Evolutionary conservation across 2,888 invertebrate genomes (phyloP).

Genomic region (Drosophila affinis): DNA sequence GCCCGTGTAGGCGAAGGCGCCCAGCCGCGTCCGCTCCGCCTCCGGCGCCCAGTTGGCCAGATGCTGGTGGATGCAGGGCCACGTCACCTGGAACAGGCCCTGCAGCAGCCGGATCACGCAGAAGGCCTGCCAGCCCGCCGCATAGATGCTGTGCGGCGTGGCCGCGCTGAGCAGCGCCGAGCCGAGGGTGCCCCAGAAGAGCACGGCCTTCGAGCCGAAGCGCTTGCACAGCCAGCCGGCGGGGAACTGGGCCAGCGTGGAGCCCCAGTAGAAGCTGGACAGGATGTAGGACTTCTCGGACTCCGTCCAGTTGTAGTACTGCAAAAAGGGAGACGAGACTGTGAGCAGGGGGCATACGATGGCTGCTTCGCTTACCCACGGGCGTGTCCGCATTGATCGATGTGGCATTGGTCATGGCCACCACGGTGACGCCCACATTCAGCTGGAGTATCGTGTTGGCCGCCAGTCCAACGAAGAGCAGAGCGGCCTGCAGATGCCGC

Average conservation of each 20-base stretch:
- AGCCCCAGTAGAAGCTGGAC: slow-evolving; percentile 92
- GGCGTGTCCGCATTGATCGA: slow-evolving; percentile 73
- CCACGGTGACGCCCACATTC: slow-evolving; percentile 89
- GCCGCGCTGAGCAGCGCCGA: slow-evolving; percentile 87
- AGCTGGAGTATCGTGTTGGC: slow-evolving; percentile 87
- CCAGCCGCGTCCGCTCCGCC: slow-evolving; percentile 85
- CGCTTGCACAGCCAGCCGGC: slow-evolving; percentile 87
- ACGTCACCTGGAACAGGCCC: slow-evolving; percentile 88
- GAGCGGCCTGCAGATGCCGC: slow-evolving; percentile 87
- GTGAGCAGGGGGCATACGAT: slow-evolving; percentile 14
- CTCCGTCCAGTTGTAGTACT: slow-evolving; percentile 84
- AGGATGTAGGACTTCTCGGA: slow-evolving; percentile 86
- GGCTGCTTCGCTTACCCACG: slow-evolving; percentile 64
- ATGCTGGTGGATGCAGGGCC: slow-evolving; percentile 88
- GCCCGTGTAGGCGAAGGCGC: slow-evolving; percentile 86
- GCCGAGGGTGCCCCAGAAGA: slow-evolving; percentile 86
- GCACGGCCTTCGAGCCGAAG: slow-evolving; percentile 88
- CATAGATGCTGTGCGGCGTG: slow-evolving; percentile 88
- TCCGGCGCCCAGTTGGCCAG: slow-evolving; percentile 89
- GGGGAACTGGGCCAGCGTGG: slow-evolving; percentile 86
- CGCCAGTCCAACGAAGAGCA: slow-evolving; percentile 86
- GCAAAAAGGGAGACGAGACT: background rate
- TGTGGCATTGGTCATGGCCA: slow-evolving; percentile 88
- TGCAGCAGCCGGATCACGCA: slow-evolving; percentile 86
- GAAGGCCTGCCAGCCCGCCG: slow-evolving; percentile 87